phyloP scores from a whole-genome alignment of 2,888 invertebrate genomes.

The Drosophila pegasa region DNA sequence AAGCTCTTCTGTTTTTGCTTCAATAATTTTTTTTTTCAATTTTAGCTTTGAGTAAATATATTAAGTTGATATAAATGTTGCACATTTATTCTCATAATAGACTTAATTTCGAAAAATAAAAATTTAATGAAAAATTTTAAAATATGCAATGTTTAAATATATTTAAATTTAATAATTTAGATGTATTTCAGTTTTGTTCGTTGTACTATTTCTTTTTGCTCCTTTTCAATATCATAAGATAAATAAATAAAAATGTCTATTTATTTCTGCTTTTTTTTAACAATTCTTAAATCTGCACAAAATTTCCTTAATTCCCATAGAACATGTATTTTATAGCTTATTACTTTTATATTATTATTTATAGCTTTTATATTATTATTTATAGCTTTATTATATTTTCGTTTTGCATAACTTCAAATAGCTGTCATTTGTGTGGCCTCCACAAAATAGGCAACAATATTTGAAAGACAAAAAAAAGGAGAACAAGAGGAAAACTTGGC shows the following conservation, averaged over 20 bases:
- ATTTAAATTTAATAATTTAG: background rate
- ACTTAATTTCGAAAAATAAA: too few relatives aligned
- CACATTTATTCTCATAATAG: conserved; percentile 13
- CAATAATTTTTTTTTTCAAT: background rate
- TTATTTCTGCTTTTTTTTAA: background rate
- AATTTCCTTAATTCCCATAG: conserved; percentile 12
- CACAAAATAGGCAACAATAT: conserved; percentile 50
- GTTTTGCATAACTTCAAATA: conserved; percentile 22
- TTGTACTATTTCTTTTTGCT: too few relatives aligned
- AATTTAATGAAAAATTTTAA: background rate
- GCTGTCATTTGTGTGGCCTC: conserved; percentile 21
- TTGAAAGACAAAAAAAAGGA: background rate
- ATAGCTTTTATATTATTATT: conserved; percentile 21
- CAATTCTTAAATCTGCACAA: background rate
- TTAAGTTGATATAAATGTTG: conserved; percentile 18
- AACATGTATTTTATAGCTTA: conserved; percentile 8
- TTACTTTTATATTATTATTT: conserved; percentile 13
- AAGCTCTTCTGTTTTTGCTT: background rate
- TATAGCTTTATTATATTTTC: conserved; percentile 21
- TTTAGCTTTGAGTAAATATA: background rate
- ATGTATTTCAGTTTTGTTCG: too few relatives aligned
- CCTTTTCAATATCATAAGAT: too few relatives aligned
- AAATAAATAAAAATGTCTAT: too few relatives aligned
- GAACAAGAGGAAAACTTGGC: conserved; percentile 10
- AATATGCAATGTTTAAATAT: background rate